A percentile compares a stretch with the other conserved stretches of the same genome.
These are phyloP conservation scores for Seladonia tumulorum DNA, from an alignment of 2,888 invertebrate species.

Conservation along the genomic window DNA sequence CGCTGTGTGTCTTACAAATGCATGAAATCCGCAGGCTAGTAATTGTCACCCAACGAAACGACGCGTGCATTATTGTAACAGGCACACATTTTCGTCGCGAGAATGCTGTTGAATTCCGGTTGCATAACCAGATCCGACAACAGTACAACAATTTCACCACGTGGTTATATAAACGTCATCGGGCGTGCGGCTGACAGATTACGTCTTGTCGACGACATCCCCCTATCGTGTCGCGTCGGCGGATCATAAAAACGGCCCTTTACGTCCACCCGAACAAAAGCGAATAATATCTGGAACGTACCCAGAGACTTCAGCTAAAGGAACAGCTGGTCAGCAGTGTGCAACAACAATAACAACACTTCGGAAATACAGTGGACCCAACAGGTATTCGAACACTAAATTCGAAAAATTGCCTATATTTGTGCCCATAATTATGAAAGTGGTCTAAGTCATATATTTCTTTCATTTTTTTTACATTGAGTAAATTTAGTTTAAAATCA, in stretches of 20 bases:
- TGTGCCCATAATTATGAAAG: too few relatives aligned
- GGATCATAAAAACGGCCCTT: constrained; percentile 66
- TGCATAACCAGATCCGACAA: constrained; percentile 73
- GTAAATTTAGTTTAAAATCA: too few relatives aligned
- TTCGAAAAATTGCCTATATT: neutral
- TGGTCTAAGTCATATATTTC: too few relatives aligned
- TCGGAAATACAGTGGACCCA: neutral
- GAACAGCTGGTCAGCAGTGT: neutral
- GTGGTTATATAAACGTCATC: constrained; percentile 78
- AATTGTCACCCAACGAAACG: neutral
- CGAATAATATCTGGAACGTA: constrained; percentile 11
- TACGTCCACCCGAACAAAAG: constrained; percentile 42
- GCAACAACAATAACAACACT: neutral
- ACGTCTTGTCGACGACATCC: constrained; percentile 75
- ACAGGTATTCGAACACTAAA: neutral
- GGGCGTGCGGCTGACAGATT: constrained; percentile 78
- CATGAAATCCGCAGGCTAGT: neutral
- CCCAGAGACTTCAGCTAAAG: neutral
- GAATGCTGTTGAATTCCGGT: constrained; percentile 64
- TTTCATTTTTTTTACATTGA: too few relatives aligned
- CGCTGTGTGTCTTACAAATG: neutral
- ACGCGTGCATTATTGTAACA: constrained; percentile 15
- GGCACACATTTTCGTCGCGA: constrained; percentile 53
- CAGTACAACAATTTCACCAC: constrained; percentile 75
- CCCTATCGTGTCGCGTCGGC: constrained; percentile 59